Evolutionary conservation across 2,888 invertebrate genomes (phyloP), one percentile per base, ranked within the genome.

Genomic region (Gasteruption jaculator): DNA sequence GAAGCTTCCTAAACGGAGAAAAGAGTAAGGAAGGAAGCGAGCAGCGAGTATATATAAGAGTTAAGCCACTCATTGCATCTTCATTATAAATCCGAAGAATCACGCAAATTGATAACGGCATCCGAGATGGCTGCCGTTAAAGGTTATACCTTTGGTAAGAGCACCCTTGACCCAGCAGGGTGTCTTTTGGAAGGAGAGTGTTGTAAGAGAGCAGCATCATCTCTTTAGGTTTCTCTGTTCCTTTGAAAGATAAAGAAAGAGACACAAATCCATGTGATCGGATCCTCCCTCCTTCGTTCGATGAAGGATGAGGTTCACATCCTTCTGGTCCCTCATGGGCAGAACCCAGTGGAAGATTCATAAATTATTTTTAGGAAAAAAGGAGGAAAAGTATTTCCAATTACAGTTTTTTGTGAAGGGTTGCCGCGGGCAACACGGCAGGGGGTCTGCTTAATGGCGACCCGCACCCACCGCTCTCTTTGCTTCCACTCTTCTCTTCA

Each of bases 341-440:
- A 32, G 45, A 43, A 42, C 43, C 52, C 55, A 57, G 57, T 58
- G 61, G 55, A 55, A 59, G 62, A 66, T 69, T 68, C 68, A 70
- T 70, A 70, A 70, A 70, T 70, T 69, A 70, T 69, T 70, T 63
- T 63, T 61, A 62, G 64, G 65, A 70, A 69, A 70, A 69, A 69
- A 65, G 68, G 68, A 66, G 63, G 68, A 67, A 69, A 70, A 69
- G 66, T 69, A 70, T 70, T 70, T 70, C 70, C 70, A 70, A 70
- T 70, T 70, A 70, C 70, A 70, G 68, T 70, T 70, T 70, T 70
- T 70, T 69, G 68, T 68, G 67, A 65, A 68, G 65, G 66, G 65
- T 68, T 69, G 69, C 70, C 70, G 69, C 68, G 67, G 70, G 70
- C 69, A 62, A 69, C 69, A 54, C 69, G 59, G 63, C 68, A 70